Evolutionary conservation across 2,888 invertebrate genomes (phyloP).

Genomic region (Heliconius cydno): DNA sequence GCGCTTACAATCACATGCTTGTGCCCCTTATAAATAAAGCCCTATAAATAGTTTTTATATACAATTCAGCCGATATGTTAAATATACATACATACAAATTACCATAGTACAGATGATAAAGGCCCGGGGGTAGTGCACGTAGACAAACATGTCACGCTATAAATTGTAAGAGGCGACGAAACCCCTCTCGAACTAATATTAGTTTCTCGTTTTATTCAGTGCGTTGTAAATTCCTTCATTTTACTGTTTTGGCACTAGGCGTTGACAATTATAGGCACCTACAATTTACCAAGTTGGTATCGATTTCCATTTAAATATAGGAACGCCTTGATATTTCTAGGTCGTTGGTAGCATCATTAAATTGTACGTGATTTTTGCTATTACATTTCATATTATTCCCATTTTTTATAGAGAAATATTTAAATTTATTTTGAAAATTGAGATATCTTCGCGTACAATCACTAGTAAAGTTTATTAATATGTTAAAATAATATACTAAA

Average conservation of each 20-base stretch:
- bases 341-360: constrained; percentile 22
- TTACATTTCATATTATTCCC: not conserved
- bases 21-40: too few species aligned
- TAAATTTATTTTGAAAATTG: too few species aligned
- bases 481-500: too few species aligned
- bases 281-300: constrained; percentile 59
- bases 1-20: too few species aligned
- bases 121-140: constrained; percentile 19
- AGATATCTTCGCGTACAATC: too few species aligned
- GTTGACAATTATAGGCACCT: constrained; percentile 57
- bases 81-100: not conserved
- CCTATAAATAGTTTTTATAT: too few species aligned
- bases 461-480: too few species aligned
- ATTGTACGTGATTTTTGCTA: constrained; percentile 8
- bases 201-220: constrained; percentile 63
- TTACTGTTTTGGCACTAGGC: constrained; percentile 67
- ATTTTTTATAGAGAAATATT: too few species aligned
- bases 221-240: constrained; percentile 66
- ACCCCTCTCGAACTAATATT: constrained; percentile 67
- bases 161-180: constrained; percentile 51
- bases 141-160: constrained; percentile 46
- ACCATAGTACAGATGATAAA: constrained; percentile 4
- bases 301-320: constrained; percentile 54
- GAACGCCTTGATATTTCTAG: constrained; percentile 31
- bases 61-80: not conserved